Conservation (phyloP, 92 coral and sea anemone genomes). For the Phenganax subtilis region DNA sequence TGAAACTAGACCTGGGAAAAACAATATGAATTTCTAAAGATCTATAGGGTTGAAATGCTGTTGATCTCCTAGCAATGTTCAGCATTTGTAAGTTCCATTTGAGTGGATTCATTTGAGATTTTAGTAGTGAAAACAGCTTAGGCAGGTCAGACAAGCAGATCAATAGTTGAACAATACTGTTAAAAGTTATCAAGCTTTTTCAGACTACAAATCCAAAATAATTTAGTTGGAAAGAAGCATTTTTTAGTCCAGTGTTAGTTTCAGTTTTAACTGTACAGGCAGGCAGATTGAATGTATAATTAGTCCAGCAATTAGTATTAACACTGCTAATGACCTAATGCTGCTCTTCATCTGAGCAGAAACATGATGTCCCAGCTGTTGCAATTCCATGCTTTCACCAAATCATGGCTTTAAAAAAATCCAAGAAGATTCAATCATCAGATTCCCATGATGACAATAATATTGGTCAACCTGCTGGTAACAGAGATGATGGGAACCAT, state of each 20-base stretch:
- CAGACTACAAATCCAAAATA: not conserved
- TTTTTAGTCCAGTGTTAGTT: not conserved
- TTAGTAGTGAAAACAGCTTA: too few relatives aligned
- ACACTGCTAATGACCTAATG: not conserved
- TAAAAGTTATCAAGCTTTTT: too few relatives aligned
- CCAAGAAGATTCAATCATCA: constrained; percentile 3
- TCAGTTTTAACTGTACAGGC: constrained; percentile 3
- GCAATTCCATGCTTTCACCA: constrained; percentile 95
- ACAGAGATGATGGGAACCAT: not conserved
- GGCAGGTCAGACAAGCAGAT: too few relatives aligned
- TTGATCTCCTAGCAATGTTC: too few relatives aligned
- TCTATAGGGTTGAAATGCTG: too few relatives aligned
- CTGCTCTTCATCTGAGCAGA: constrained; percentile 50
- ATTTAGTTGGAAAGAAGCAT: not conserved
- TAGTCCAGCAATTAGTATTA: too few relatives aligned
- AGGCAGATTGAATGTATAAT: not conserved
- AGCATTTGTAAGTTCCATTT: too few relatives aligned
- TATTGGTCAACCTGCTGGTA: not conserved
- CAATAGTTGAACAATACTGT: too few relatives aligned
- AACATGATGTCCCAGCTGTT: constrained; percentile 91
- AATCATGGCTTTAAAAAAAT: constrained; percentile 48
- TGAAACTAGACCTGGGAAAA: not conserved
- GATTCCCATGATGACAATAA: not conserved
- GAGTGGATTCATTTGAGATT: too few relatives aligned
- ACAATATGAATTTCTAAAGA: too few relatives aligned